phyloP scores from a whole-genome alignment of 2,797 vertebrate genomes.

The Arremon brunneinucha region DNA sequence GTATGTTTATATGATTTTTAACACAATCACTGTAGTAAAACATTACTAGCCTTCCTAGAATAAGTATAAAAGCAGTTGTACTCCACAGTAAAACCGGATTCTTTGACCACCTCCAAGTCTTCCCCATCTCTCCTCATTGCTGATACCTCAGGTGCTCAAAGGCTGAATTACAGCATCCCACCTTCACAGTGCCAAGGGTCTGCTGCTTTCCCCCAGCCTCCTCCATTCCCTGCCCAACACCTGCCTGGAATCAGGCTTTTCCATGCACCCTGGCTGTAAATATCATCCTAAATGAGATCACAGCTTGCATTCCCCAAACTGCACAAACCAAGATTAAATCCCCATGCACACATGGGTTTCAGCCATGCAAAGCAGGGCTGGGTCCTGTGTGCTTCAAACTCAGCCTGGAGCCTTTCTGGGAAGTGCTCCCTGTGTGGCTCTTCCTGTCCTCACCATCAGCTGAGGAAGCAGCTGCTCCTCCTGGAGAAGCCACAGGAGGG shows the following conservation, averaged over 20 bases:
- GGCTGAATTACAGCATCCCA: background rate
- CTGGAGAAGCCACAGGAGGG: background rate
- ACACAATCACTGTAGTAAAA: background rate
- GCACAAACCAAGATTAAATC: background rate
- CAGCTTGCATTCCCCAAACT: background rate
- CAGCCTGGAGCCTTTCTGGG: background rate
- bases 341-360: fast-evolving
- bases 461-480: background rate
- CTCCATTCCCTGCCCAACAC: too few relatives aligned
- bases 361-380: background rate
- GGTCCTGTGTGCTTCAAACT: background rate
- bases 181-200: fast-evolving
- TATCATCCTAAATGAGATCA: background rate
- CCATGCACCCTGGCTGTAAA: background rate
- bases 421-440: too few relatives aligned
- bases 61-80: background rate
- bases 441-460: background rate
- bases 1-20: background rate
- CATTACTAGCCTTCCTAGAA: background rate
- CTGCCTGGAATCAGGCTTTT: too few relatives aligned
- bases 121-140: background rate
- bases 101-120: background rate
- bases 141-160: too few relatives aligned
- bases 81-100: background rate
- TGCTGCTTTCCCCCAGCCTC: background rate